Evolutionary conservation across 2,888 invertebrate species (phyloP), one percentile per base, ranked within the genome.

Genomic region (Tribolium freemani): DNA sequence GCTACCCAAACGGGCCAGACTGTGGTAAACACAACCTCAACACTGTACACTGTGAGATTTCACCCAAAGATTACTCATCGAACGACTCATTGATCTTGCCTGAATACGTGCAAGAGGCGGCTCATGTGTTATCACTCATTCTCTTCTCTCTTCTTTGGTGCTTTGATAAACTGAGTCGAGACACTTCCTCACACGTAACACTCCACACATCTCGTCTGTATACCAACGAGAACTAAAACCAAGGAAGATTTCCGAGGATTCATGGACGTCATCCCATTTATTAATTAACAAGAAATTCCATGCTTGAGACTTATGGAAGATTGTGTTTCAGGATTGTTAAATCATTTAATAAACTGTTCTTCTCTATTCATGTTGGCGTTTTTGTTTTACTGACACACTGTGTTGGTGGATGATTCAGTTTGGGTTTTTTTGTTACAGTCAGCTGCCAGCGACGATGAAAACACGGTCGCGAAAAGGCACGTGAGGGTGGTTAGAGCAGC

Each of bases 401-500:
- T 3, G 8, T 3, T 71, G 4, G 31, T 48, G 13, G 44, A 30
- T 45, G 26, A 16, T 48, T 58, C 61, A 50, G 50, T 60, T 51
- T 50, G 21, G 31, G 57, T 56, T 66, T 77, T 75, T 77, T 77
- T 77, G 79, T 84, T 84, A 31, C 82, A 85, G 84, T 82, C 84
- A 50, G 76, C 82, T 51, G 76, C 75, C 70, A 77, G 70, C 61
- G 82, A 81, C 60, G 78, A 75, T 57, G 78, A 75, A 58, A 83
- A 83, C 63, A 71, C 78, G 57, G 77, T 82, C 56, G 79, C 80
- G n/a, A 84, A 83, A 76, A 81, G 84, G 75, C 83, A 83, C 67
- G 78, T 82, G 61, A 81, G 86, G 78, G 84, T 81, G 73, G 76
- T 80, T 50, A 80, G 86, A 76, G 84, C 81, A 60, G 83, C 81